Evolutionary conservation across 2,888 invertebrate genomes (phyloP).

Genomic region (Phengaris arion): DNA sequence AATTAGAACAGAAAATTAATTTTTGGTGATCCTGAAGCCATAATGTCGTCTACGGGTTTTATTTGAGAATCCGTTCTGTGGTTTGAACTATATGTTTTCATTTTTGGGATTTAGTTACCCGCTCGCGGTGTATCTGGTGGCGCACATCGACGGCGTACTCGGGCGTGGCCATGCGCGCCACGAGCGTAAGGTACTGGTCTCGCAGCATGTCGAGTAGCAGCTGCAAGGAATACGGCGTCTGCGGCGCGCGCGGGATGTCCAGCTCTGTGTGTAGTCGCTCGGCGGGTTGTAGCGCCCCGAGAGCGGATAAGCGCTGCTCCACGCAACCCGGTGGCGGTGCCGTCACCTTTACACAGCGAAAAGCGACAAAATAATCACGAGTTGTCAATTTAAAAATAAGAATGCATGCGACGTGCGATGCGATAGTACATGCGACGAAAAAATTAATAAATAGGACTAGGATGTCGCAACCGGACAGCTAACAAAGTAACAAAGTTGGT

Average conservation of each 20-base stretch:
- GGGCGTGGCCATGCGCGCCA: slow-evolving; percentile 90
- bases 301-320: slow-evolving; percentile 91
- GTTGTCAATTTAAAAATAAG: no score
- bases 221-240: slow-evolving; percentile 92
- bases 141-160: slow-evolving; percentile 86
- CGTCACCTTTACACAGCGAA: slow-evolving; percentile 64
- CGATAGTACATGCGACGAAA: no score
- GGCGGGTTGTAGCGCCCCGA: slow-evolving; percentile 83
- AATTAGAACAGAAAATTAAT: no score
- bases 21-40: no score
- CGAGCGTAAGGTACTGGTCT: slow-evolving; percentile 90
- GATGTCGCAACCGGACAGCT: no score
- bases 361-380: no score
- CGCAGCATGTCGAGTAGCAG: slow-evolving; percentile 91
- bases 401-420: no score
- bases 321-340: slow-evolving; percentile 95
- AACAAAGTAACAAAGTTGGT: no score
- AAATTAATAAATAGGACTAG: no score
- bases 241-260: slow-evolving; percentile 88
- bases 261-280: slow-evolving; percentile 87
- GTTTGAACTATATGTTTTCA: no score
- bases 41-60: no score
- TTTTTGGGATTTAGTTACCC: slow-evolving; percentile 59
- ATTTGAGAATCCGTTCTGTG: no score
- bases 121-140: slow-evolving; percentile 89